Base-by-base conservation (phyloP, 2,797 vertebrate genomes). In the Helicolenus hilgendorfi region DNA sequence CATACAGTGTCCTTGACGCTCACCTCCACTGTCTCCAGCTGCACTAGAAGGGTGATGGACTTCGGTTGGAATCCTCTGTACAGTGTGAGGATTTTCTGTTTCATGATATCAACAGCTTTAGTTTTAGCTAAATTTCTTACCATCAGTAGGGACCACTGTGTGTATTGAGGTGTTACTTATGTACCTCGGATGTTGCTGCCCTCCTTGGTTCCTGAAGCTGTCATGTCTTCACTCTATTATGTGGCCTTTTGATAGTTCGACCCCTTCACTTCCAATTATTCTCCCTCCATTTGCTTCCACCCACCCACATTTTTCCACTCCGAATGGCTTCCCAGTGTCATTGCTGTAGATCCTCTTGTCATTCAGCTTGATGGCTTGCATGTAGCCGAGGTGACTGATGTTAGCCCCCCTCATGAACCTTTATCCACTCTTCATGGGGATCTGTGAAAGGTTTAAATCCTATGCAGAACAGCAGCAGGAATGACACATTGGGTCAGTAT, bases 1-100 rank as follows among this genome's bases (percentile, higher is more conserved):
- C 87, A 90, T 77, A 82, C 77, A 58, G 71, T 88, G 91, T 92
- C 94, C 92, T 94, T 95, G 83, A 74, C 11, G 22, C 56, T 92
- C 78, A 92, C 90, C 92, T 91, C 69, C 4, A 29, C 83, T 87
- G 86, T 92, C 92, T 84, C 76, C 56, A 75, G 58, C 63, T 59
- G 70, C 84, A 80, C 31, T 15, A 6, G 53, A 80, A 31, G 69
- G 71, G 18, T 79, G 81, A 90, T 65, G 69, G 76, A 82, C 79
- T 64, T 53, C 45, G 22, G 22, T 11, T 18, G 7, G 24, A 86
- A 33, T 81, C 41, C 55, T 62, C 26, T 1, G 1, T 31, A 69
- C 11, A 77, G 20, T 31, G 41, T 55, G 7, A 65, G 35, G 45
- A 71, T 65, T 82, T 80, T 60, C 33, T 41, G 1, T 60, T 65